Conservation (phyloP, 1,140 invertebrate species). For the Hesperophylax magnus region DNA sequence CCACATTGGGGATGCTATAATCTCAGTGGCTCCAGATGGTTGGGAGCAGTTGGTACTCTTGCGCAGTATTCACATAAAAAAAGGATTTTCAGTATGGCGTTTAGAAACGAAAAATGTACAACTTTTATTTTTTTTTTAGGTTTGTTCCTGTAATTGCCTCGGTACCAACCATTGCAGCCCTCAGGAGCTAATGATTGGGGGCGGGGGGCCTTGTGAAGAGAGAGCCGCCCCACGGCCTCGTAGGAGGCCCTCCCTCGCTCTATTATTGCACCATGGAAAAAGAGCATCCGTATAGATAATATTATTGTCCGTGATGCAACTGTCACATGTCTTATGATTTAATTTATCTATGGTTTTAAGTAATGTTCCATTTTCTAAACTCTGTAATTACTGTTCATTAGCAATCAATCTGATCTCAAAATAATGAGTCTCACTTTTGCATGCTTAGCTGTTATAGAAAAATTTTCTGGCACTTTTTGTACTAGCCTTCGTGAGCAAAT, state of each 20-base stretch:
- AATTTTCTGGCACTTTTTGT: background rate
- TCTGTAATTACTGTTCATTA: background rate
- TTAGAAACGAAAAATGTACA: too few relatives aligned
- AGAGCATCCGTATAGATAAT: slow-evolving; percentile 50
- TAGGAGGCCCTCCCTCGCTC: slow-evolving; percentile 42
- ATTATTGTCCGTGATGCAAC: background rate
- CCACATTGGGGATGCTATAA: too few relatives aligned
- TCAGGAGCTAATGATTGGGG: slow-evolving; percentile 49
- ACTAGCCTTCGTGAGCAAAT: background rate
- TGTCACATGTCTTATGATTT: slow-evolving; percentile 1
- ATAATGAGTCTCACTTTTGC: slow-evolving; percentile 8
- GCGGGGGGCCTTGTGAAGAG: slow-evolving; percentile 49
- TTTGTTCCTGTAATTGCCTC: slow-evolving; percentile 80
- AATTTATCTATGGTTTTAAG: background rate
- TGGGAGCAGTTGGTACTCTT: too few relatives aligned
- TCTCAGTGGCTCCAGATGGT: too few relatives aligned
- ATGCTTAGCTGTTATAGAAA: slow-evolving; percentile 26
- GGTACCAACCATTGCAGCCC: slow-evolving; percentile 70
- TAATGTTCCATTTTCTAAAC: background rate
- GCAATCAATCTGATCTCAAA: slow-evolving; percentile 7
- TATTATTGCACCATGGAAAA: slow-evolving; percentile 53
- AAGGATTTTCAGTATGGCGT: too few relatives aligned
- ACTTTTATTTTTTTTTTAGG: slow-evolving; percentile 59
- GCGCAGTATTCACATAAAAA: too few relatives aligned
- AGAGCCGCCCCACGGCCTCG: slow-evolving; percentile 46